Base-by-base conservation (phyloP, 2,113 vertebrate genomes). In the Callopanchax toddi region DNA sequence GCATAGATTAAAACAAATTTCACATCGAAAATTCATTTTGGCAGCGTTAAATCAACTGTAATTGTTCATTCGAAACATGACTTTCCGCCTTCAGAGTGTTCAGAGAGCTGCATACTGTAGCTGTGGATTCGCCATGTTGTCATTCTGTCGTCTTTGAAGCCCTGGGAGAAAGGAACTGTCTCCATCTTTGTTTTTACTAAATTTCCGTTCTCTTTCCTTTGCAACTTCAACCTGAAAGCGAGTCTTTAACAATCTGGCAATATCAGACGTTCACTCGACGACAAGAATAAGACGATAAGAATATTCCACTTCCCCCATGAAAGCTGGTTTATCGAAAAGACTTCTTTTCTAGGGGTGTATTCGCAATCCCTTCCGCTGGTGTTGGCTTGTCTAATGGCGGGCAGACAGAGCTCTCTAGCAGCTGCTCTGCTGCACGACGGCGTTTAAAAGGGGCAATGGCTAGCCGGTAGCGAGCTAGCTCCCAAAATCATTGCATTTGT, bases 161-260 rank as follows among this genome's bases (percentile, higher is more conserved):
- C 86, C 84, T 82, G 86, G 79, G 87, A 89, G 92, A 90, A 88
- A 89, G 90, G 83, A 92, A 87, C 90, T 58, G 89, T 90, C 91
- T 91, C 91, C 91, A 92, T 93, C 91, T 93, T 93, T 91, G 91
- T 91, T 90, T 88, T 83, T 86, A 86, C 91, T 90, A 86, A 79
- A 89, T 92, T 90, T 92, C 91, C 91, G 88, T 82, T 90, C 81
- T 78, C 84, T 86, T 78, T 83, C 80, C 87, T 89, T 83, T 82
- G 79, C 77, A 82, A n/a, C n/a, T n/a, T 90, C 85, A 76, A 79
- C 75, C 52, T 76, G 48, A 86, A 86, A 86, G 74, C 72, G 79
- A 78, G 20, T 60, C 67, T 68, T 55, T 54, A 56, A 74, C 65
- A 79, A 77, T 82, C 62, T 72, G 62, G n/a, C 67, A 63, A 73